A percentile compares a stretch with the other conserved stretches of the same genome.
Evolutionary conservation across 1,140 invertebrate genomes (phyloP).

Genomic region (Cydia splendana): DNA sequence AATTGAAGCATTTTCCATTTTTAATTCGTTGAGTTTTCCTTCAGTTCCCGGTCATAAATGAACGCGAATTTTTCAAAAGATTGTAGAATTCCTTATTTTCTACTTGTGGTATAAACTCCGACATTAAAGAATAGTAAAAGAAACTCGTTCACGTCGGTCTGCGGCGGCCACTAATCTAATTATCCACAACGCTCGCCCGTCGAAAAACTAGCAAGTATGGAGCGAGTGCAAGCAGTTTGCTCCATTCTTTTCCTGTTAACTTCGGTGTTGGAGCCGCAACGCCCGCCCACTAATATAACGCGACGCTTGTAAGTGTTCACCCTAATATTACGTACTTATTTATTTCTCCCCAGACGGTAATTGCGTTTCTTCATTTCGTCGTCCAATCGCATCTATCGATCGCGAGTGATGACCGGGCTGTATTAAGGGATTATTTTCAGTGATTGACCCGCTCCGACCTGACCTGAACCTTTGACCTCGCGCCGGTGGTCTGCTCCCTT

Average conservation of each 20-base stretch:
- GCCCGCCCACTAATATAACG: slow-evolving; percentile 34
- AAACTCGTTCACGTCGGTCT: slow-evolving; percentile 48
- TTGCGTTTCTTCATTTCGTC: slow-evolving; percentile 64
- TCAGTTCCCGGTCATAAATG: background rate
- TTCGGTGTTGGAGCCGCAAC: slow-evolving; percentile 21
- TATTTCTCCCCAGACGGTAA: slow-evolving; percentile 53
- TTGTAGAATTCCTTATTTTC: slow-evolving; percentile 31
- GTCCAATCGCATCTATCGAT: slow-evolving; percentile 43
- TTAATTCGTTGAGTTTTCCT: background rate
- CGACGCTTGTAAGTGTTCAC: slow-evolving; percentile 30
- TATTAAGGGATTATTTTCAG: slow-evolving; percentile 58
- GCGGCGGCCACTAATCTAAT: slow-evolving; percentile 65
- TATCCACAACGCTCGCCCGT: slow-evolving; percentile 59
- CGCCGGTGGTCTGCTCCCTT: slow-evolving; percentile 60
- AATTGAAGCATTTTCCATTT: background rate
- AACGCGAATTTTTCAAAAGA: background rate
- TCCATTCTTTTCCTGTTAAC: slow-evolving; percentile 50
- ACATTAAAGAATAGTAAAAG: slow-evolving; percentile 41
- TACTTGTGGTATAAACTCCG: slow-evolving; percentile 33
- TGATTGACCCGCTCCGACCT: slow-evolving; percentile 51
- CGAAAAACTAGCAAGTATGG: slow-evolving; percentile 56
- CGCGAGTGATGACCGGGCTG: slow-evolving; percentile 41
- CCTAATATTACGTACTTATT: slow-evolving; percentile 42
- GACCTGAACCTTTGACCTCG: slow-evolving; percentile 67
- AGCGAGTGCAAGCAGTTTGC: slow-evolving; percentile 56